Percentiles rank a stretch among this genome's conserved stretches.
These are phyloP conservation scores for Cheumatopsyche charites DNA, from an alignment of 1,140 invertebrate genomes.

Conservation along the genomic window DNA sequence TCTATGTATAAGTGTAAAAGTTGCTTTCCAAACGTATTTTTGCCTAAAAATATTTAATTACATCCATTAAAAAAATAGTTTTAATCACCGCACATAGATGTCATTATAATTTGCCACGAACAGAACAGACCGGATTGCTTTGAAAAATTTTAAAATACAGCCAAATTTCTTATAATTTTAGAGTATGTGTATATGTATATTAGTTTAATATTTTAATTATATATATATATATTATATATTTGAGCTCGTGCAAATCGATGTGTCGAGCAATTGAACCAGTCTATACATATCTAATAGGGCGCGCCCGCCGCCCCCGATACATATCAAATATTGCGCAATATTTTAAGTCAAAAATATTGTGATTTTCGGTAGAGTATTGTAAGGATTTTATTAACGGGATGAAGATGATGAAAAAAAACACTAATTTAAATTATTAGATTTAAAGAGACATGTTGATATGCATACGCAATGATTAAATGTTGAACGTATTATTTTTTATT, in stretches of 20 bases:
- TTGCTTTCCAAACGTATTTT: background rate
- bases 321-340: constrained; percentile 46
- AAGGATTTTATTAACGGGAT: background rate
- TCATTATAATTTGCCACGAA: background rate
- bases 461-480: constrained; percentile 19
- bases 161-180: no score
- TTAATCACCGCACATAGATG: constrained; percentile 1
- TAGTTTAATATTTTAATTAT: background rate
- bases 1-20: constrained; percentile 14
- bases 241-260: constrained; percentile 7
- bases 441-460: constrained; percentile 17
- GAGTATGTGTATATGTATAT: background rate
- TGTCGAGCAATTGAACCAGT: constrained; percentile 36
- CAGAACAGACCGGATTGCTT: background rate
- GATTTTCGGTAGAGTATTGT: constrained; percentile 39
- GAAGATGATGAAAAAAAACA: background rate
- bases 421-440: constrained; percentile 19
- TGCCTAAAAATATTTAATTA: background rate
- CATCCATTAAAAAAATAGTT: constrained; percentile 7
- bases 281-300: constrained; percentile 46
- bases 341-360: constrained; percentile 48
- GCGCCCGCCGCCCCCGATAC: constrained; percentile 41
- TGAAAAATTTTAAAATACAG: background rate
- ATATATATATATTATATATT: constrained; percentile 2
- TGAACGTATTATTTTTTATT: constrained; percentile 24